Evolutionary conservation across 2,888 invertebrate species (phyloP), one percentile per base, ranked within the genome.

Genomic region (Fissipunctia ypsillon): DNA sequence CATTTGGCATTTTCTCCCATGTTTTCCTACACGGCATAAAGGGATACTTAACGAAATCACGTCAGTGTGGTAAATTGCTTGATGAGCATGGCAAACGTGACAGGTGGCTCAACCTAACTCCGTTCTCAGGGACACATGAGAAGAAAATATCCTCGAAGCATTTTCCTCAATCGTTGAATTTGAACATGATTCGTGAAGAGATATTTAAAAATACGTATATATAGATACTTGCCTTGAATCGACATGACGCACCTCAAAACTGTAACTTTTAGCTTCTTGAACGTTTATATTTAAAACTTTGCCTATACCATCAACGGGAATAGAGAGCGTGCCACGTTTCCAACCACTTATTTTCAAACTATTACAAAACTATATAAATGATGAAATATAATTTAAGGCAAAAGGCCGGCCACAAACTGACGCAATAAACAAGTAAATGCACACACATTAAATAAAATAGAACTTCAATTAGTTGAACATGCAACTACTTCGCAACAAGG

Each of bases 31-130:
- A n/a, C 50, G 12, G 25, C 45, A 65, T 52, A 65, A 64, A 77
- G 10, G 41, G 52, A 59, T 66, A 65, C 52, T 61, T 74, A 74
- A 69, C 67, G 50, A 82, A 81, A 84, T 84, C 73, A 80, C 73
- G 41, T 67, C 81, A 67, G n/a, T 81, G 50, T 57, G 60, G 65
- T 69, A 67, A 81, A 73, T 81, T 76, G 72, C 69, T 54, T 71
- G 73, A 74, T 77, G 73, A 76, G 71, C 73, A 73, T 80, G 57
- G 52, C 69, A 72, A 80, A 72, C 35, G 56, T 72, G 69, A 38
- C 70, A 74, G 71, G 67, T 84, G 60, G 65, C 43, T 63, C 66
- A 41, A 50, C 54, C 52, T 71, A 31, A 60, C 66, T 61, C 69
- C 54, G 56, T 76, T 84, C 81, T 76, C 76, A 70, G 45, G 41